These are phyloP conservation scores for Lepidocolaptes lacrymiger DNA, from an alignment of 2,797 vertebrate species.

Conservation along the genomic window DNA sequence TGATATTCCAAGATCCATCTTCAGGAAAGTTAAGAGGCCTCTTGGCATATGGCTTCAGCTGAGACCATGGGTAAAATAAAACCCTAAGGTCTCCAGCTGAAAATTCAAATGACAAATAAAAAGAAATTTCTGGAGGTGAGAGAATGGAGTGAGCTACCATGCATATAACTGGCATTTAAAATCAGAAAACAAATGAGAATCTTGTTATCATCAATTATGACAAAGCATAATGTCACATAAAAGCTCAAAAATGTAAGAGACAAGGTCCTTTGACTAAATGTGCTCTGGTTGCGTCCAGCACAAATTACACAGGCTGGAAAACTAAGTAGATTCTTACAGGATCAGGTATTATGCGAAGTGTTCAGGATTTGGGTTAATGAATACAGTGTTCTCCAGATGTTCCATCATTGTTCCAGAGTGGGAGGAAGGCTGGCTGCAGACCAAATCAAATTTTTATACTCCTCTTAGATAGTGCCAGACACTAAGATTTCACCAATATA, in stretches of 20 bases:
- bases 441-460: slow-evolving; percentile 69
- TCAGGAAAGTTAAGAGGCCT: slow-evolving; percentile 53
- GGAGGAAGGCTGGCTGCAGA: slow-evolving; percentile 63
- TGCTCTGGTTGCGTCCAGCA: background rate
- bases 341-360: slow-evolving; percentile 43
- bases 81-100: background rate
- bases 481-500: slow-evolving; percentile 65
- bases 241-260: slow-evolving; percentile 1
- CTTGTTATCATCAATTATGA: slow-evolving; percentile 27
- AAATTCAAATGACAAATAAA: slow-evolving; percentile 30
- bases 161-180: background rate
- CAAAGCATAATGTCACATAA: background rate
- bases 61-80: background rate
- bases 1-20: slow-evolving; percentile 53
- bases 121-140: slow-evolving; percentile 6
- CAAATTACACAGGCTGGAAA: slow-evolving; percentile 15
- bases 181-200: slow-evolving; percentile 36
- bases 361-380: slow-evolving; percentile 53
- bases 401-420: slow-evolving; percentile 56
- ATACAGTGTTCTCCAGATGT: slow-evolving; percentile 61
- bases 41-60: slow-evolving; percentile 59
- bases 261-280: background rate
- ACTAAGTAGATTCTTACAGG: slow-evolving; percentile 44
- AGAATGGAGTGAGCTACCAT: background rate
- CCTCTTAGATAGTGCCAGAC: slow-evolving; percentile 66